phyloP scores from a whole-genome alignment of 2,113 vertebrate genomes.

The Globicephala melas region DNA sequence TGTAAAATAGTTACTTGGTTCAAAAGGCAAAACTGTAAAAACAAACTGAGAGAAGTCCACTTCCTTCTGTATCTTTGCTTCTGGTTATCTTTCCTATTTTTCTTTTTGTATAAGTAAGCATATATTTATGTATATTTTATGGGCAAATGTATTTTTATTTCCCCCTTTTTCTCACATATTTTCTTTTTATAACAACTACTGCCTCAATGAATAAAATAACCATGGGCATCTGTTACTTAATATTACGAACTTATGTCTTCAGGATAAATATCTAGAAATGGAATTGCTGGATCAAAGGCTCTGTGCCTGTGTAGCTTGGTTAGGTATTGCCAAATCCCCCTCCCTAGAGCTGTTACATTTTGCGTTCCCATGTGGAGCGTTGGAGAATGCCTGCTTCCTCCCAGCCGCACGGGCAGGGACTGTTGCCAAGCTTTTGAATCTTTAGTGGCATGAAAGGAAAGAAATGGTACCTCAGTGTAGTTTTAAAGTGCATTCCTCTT shows the following conservation, averaged over 20 bases:
- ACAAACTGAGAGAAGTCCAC: neutral
- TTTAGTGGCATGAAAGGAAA: neutral
- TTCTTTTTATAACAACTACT: neutral
- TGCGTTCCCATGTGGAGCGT: rapidly evolving
- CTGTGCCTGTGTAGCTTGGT: rapidly evolving
- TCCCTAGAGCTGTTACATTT: rapidly evolving
- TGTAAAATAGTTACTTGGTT: neutral
- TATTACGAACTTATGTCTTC: neutral
- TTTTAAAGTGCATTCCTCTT: neutral
- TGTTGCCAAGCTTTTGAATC: neutral
- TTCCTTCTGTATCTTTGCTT: neutral
- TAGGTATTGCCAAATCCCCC: neutral
- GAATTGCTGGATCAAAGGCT: neutral
- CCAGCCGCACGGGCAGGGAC: rapidly evolving
- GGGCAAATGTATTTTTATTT: neutral
- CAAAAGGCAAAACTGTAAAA: neutral
- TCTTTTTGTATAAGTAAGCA: neutral
- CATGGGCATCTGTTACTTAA: neutral
- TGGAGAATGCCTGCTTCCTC: neutral
- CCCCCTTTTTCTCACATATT: neutral
- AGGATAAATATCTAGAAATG: neutral
- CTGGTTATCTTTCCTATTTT: neutral
- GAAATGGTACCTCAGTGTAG: neutral
- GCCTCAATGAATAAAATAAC: neutral
- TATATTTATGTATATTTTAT: neutral